Evolutionary conservation across 2,113 vertebrate genomes (phyloP), one percentile per base, ranked within the genome.

Genomic region (Naja naja): DNA sequence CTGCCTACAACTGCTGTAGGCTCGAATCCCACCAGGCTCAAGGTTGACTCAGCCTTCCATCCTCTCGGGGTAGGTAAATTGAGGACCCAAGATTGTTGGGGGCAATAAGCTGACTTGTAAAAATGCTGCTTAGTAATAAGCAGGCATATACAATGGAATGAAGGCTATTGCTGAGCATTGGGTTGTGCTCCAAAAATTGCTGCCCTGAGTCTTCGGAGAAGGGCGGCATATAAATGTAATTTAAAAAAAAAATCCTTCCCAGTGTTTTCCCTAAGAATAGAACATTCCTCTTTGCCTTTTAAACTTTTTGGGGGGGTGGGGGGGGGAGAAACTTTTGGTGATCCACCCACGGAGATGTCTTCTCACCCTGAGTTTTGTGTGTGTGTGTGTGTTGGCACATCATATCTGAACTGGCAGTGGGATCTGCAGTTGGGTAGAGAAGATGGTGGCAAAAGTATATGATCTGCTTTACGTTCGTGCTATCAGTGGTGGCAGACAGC

Each of bases 401-500:
- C 53, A n/a, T 55, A 16, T 54, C 34, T 22, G 34, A 81, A 88
- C 56, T 81, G 85, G 39, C 27, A 39, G 58, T 53, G 45, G 39
- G 39, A 30, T n/a, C 47, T 16, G 23, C 27, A 18, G 14, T 9
- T 7, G 43, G 69, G 53, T 5, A 27, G 34, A 23, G 64, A 30
- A 30, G 45, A 39, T 39, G 91, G 94, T 14, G 49, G 52, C 22
- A 56, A 93, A 60, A 14, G 85, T 58, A 25, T 90, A 49, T 94
- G 94, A 88, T 81, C 54, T 93, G 95, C 95, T 95, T 91, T 94
- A 30, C 87, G 95, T 97, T 96, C 95, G 43, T 94, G 95, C 96
- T 96, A 93, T 96, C 95, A 94, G 88, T 55, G 81, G 39, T 85
- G 90, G 96, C 96, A 97, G 96, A 88, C 93, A 91, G 93, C 95